Evolutionary conservation across 2,113 vertebrate species (phyloP).

Genomic region (Prochilodus magdalenae): DNA sequence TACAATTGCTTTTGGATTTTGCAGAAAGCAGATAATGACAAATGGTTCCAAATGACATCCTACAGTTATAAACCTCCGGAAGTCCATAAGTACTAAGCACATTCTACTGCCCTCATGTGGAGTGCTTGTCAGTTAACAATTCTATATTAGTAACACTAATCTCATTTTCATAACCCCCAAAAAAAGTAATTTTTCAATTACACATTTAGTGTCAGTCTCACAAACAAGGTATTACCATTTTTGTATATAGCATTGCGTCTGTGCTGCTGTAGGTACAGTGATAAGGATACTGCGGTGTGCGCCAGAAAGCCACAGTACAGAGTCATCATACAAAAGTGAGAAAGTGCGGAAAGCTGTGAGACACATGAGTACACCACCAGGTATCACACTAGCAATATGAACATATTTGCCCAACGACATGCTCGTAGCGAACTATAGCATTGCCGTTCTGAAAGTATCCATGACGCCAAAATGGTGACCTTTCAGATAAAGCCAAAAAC

Average conservation of each 20-base stretch:
- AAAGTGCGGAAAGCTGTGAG: neutral
- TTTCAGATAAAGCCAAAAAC: no score
- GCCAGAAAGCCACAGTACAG: conserved; percentile 36
- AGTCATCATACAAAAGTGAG: conserved; percentile 28
- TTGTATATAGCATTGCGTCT: neutral
- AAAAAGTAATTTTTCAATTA: neutral
- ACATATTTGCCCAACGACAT: neutral
- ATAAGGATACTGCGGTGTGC: conserved; percentile 30
- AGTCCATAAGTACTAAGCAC: no score
- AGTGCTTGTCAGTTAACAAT: no score
- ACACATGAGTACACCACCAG: neutral
- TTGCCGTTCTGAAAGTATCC: no score
- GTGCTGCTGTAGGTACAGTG: neutral
- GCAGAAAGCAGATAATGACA: neutral
- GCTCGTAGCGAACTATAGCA: neutral
- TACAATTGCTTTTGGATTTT: neutral
- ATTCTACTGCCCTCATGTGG: no score
- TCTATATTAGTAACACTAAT: neutral
- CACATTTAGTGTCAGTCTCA: no score
- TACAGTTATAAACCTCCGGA: neutral
- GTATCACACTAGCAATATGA: neutral
- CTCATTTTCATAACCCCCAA: neutral
- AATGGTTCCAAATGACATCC: neutral
- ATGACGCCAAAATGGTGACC: no score
- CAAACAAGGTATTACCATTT: neutral